A percentile compares a stretch with the other conserved stretches of the same genome.
Conservation (phyloP, 2,113 vertebrate genomes). For the Cynocephalus volans region DNA sequence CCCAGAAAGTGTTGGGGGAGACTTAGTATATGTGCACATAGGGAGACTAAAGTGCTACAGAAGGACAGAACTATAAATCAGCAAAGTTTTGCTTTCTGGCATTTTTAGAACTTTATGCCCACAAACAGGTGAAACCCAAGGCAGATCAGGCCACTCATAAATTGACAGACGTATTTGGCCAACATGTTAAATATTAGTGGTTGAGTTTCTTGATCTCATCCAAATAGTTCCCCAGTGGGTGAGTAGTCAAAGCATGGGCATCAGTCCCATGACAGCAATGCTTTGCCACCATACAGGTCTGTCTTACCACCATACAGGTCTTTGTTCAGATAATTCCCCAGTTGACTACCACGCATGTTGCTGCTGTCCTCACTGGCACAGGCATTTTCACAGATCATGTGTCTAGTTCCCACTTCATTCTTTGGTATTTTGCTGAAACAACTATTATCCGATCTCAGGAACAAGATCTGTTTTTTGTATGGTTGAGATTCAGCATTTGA, state of each 20-base stretch:
- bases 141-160: neutral
- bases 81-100: neutral
- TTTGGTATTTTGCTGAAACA: neutral
- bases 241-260: neutral
- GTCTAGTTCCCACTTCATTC: neutral
- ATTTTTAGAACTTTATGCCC: neutral
- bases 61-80: neutral
- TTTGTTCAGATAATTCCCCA: neutral
- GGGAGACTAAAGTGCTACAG: neutral
- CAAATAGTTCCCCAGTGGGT: neutral
- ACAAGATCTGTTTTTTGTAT: neutral
- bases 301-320: rapidly evolving
- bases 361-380: neutral
- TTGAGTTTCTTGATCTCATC: neutral
- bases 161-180: neutral
- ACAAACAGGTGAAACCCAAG: neutral
- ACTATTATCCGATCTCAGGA: neutral
- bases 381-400: neutral
- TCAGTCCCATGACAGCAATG: neutral
- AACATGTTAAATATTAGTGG: neutral
- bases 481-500: neutral
- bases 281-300: neutral
- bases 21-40: neutral
- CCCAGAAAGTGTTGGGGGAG: neutral
- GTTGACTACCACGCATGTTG: neutral